Percentiles rank a stretch among this genome's conserved stretches.
Evolutionary conservation across 2,888 invertebrate genomes (phyloP).

Genomic region (Ichneumon xanthorius): DNA sequence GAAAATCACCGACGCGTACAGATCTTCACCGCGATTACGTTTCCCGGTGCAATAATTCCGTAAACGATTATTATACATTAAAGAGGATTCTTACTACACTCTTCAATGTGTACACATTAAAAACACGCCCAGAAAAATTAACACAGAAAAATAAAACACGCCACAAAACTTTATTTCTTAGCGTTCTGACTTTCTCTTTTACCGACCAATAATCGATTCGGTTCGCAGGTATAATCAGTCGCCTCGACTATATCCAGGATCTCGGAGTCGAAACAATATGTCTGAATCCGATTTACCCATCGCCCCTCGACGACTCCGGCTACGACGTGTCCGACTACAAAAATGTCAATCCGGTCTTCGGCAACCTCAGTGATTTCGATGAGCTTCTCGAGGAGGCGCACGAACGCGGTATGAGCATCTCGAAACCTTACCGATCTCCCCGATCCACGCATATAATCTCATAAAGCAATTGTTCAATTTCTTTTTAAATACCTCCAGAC

Average conservation of each 20-base stretch:
- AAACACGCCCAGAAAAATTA: background rate
- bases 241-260: slow-evolving; percentile 75
- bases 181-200: background rate
- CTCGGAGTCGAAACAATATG: slow-evolving; percentile 77
- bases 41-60: background rate
- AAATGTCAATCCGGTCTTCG: slow-evolving; percentile 74
- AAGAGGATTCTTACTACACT: background rate
- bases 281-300: slow-evolving; percentile 77
- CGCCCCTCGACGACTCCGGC: slow-evolving; percentile 76
- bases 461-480: background rate
- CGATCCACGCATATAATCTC: background rate
- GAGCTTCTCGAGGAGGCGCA: slow-evolving; percentile 74
- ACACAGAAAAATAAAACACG: no score
- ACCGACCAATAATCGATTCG: background rate
- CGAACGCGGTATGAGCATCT: slow-evolving; percentile 57
- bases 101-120: background rate
- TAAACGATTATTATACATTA: no score
- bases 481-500: slow-evolving; percentile 67
- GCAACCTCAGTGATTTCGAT: slow-evolving; percentile 75
- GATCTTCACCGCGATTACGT: background rate
- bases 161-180: background rate
- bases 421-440: background rate
- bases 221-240: slow-evolving; percentile 75
- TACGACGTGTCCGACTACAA: slow-evolving; percentile 76
- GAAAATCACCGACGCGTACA: slow-evolving; percentile 36